Conservation (phyloP, 2,113 vertebrate genomes). For the Halichoeres trimaculatus region DNA sequence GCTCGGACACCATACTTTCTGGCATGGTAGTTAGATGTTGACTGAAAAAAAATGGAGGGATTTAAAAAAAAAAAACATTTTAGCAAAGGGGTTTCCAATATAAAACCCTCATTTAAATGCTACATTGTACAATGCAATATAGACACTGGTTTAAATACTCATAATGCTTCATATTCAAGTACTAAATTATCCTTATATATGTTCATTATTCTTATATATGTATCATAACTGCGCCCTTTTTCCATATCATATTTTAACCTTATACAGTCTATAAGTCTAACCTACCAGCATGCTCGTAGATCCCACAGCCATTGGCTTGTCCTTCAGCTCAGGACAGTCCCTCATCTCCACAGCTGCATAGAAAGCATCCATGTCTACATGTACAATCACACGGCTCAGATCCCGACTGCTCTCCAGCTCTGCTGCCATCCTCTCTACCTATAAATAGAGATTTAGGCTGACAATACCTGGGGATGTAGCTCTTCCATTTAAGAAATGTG, state of each 20-base stretch:
- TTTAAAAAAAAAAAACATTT: neutral
- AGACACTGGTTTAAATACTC: neutral
- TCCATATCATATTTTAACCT: neutral
- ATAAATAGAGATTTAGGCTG: neutral
- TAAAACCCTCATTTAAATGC: neutral
- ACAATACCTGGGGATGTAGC: neutral
- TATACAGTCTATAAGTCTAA: neutral
- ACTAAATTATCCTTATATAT: too few relatives aligned
- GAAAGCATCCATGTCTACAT: slow-evolving; percentile 98
- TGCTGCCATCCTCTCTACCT: slow-evolving; percentile 87
- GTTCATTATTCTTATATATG: too few relatives aligned
- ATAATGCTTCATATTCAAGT: too few relatives aligned
- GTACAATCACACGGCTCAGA: slow-evolving; percentile 89
- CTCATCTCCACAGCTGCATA: slow-evolving; percentile 98
- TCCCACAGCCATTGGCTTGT: slow-evolving; percentile 95
- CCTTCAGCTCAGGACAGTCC: slow-evolving; percentile 91
- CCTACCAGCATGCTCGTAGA: slow-evolving; percentile 97
- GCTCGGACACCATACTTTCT: slow-evolving; percentile 95
- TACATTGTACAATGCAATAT: too few relatives aligned
- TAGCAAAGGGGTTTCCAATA: neutral
- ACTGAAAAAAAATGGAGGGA: slow-evolving; percentile 76
- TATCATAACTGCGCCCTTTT: neutral
- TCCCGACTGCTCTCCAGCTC: slow-evolving; percentile 89
- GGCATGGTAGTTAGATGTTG: slow-evolving; percentile 96
- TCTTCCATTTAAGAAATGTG: neutral